Evolutionary conservation across 2,888 invertebrate genomes (phyloP).

Genomic region (Zelleria hepariella): DNA sequence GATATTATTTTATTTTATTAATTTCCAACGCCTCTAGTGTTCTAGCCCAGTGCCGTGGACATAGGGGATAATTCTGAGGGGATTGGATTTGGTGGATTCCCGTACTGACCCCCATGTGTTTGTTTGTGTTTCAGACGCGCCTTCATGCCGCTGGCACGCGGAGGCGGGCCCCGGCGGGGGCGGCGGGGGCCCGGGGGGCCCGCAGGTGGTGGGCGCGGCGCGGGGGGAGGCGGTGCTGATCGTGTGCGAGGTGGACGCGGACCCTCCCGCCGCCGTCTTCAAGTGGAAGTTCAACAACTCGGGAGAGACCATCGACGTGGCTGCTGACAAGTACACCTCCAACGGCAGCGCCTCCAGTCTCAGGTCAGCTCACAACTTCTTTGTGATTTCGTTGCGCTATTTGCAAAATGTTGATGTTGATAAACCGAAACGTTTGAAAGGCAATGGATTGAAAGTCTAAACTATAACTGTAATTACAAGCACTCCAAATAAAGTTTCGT

Average conservation of each 20-base stretch:
- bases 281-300: slow-evolving; percentile 97
- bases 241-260: slow-evolving; percentile 91
- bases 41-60: too few species aligned
- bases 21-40: too few species aligned
- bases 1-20: too few species aligned
- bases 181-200: slow-evolving; percentile 74
- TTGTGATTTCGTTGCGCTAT: too few species aligned
- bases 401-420: too few species aligned
- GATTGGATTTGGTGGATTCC: too few species aligned
- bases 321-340: slow-evolving; percentile 81
- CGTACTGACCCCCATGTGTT: too few species aligned
- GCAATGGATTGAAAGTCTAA: too few species aligned
- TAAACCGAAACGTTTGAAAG: too few species aligned
- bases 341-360: slow-evolving; percentile 83
- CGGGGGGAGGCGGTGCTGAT: slow-evolving; percentile 89
- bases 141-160: slow-evolving; percentile 78
- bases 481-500: too few species aligned
- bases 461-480: too few species aligned
- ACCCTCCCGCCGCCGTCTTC: slow-evolving; percentile 91
- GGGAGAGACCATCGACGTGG: slow-evolving; percentile 88
- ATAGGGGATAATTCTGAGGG: too few species aligned
- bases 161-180: slow-evolving; percentile 85
- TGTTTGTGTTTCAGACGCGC: slow-evolving; percentile 86
- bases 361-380: slow-evolving; percentile 50
- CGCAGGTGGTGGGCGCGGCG: slow-evolving; percentile 90